Conservation (phyloP, 2,113 vertebrate species). For the Strix aluco region DNA sequence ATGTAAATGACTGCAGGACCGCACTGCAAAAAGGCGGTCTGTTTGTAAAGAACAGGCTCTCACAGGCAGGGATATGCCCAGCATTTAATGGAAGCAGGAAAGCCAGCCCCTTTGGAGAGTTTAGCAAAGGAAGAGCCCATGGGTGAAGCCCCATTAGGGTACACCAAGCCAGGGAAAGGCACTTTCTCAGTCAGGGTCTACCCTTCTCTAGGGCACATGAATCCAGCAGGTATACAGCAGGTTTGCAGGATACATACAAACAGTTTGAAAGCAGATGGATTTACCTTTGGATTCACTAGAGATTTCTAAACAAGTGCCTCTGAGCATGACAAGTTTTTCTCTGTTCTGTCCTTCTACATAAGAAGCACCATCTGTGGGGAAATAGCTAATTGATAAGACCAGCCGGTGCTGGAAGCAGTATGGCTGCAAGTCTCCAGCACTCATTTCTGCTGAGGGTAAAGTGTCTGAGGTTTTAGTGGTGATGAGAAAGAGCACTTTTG, state of each 20-base stretch:
- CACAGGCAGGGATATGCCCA: background rate
- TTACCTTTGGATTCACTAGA: background rate
- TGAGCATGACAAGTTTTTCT: background rate
- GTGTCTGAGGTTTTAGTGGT: background rate
- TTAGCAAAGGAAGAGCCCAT: background rate
- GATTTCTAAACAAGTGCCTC: background rate
- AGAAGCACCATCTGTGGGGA: constrained; percentile 30
- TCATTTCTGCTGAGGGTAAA: background rate
- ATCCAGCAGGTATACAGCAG: background rate
- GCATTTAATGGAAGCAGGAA: background rate
- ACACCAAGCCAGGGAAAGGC: background rate
- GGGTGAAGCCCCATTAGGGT: accelerated
- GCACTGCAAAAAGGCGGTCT: background rate
- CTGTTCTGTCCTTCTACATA: background rate
- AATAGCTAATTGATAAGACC: background rate
- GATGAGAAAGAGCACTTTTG: background rate
- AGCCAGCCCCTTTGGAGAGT: background rate
- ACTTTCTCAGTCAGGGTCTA: background rate
- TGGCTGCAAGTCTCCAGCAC: background rate
- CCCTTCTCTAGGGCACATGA: background rate
- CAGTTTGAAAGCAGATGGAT: background rate
- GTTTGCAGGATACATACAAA: background rate
- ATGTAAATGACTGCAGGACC: background rate
- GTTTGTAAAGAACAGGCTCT: background rate
- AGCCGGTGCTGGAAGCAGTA: background rate